These are phyloP conservation scores for Sphyrna mokarran DNA, from an alignment of 2,113 vertebrate genomes.

Conservation along the genomic window DNA sequence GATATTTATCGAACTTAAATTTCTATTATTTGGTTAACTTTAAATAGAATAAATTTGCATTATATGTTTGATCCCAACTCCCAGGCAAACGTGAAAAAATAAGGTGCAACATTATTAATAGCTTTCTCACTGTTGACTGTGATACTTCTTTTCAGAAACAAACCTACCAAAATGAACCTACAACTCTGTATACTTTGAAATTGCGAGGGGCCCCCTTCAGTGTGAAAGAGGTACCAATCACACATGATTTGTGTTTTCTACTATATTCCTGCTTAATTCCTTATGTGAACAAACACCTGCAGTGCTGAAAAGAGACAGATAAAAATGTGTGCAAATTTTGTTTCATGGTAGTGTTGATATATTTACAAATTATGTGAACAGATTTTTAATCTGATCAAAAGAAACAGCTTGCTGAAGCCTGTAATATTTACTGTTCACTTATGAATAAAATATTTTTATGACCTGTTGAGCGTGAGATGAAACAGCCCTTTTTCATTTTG, in stretches of 20 bases:
- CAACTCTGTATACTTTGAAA: slow-evolving; percentile 72
- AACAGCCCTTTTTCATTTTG: neutral
- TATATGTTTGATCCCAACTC: neutral
- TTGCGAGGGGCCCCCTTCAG: slow-evolving; percentile 74
- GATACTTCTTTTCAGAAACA: neutral
- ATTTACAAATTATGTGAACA: neutral
- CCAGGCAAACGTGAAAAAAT: neutral
- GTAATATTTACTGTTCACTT: neutral
- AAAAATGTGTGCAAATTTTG: neutral
- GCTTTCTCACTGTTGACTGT: neutral
- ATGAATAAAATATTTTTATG: neutral
- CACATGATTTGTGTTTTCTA: neutral
- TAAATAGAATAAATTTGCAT: neutral
- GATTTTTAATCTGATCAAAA: neutral
- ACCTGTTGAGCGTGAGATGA: neutral
- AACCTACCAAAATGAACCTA: slow-evolving; percentile 49
- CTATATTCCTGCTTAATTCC: neutral
- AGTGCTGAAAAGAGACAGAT: neutral
- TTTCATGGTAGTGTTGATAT: neutral
- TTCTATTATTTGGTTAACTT: slow-evolving; percentile 9
- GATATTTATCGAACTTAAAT: neutral
- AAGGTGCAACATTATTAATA: neutral
- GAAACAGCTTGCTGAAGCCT: neutral
- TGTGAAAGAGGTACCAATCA: slow-evolving; percentile 68
- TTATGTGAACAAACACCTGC: neutral